These are phyloP conservation scores for Ornithorhynchus anatinus DNA, from an alignment of 2,113 vertebrate genomes.

Conservation along the genomic window DNA sequence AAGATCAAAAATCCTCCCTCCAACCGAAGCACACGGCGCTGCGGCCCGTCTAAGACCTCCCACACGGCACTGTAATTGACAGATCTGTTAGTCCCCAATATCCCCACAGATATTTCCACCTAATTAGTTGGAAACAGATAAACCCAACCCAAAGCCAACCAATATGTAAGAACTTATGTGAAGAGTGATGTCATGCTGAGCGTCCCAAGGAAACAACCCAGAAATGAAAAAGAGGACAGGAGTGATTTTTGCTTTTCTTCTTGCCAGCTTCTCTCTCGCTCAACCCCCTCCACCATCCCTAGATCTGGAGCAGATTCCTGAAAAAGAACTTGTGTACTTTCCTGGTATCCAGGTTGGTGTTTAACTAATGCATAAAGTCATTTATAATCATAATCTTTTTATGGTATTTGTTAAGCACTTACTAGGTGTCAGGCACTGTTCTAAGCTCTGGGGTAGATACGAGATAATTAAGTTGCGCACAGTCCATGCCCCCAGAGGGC, in stretches of 20 bases:
- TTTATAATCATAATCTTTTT: too few species aligned
- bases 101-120: conserved; percentile 13
- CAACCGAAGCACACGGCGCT: background rate
- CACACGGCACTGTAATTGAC: conserved; percentile 15
- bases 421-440: too few species aligned
- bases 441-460: too few species aligned
- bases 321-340: too few species aligned
- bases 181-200: conserved; percentile 20
- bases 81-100: conserved; percentile 18
- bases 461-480: too few species aligned
- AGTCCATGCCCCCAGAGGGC: too few species aligned
- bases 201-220: conserved; percentile 31
- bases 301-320: too few species aligned
- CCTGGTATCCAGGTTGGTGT: too few species aligned
- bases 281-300: too few species aligned
- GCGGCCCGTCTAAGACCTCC: conserved; percentile 25
- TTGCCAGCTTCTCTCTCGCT: background rate
- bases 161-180: conserved; percentile 34
- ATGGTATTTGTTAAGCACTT: too few species aligned
- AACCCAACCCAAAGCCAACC: conserved; percentile 19
- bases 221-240: background rate
- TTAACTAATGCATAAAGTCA: too few species aligned
- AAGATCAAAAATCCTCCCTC: background rate
- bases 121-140: conserved; percentile 45
- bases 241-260: conserved; percentile 17